These are phyloP conservation scores for Plumapathes pennacea DNA, from an alignment of 92 coral and sea anemone genomes.

Conservation along the genomic window DNA sequence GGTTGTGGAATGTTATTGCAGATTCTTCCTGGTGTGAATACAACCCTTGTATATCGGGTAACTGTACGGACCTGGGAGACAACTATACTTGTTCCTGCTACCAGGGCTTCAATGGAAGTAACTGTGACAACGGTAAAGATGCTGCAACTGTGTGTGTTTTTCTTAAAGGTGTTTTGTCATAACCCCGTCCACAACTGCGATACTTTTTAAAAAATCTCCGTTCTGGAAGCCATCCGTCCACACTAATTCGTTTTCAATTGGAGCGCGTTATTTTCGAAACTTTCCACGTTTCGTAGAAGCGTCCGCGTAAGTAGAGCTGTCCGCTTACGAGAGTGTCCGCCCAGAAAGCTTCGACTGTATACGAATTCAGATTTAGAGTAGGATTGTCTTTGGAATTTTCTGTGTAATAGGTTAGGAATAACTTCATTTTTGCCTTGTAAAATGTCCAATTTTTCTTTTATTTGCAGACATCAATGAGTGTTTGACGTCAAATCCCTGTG, in stretches of 20 bases:
- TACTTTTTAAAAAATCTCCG: not conserved
- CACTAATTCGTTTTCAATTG: no score
- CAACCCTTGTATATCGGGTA: constrained; percentile 75
- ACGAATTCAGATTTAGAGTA: no score
- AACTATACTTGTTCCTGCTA: constrained; percentile 65
- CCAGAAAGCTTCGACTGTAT: no score
- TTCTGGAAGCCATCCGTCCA: no score
- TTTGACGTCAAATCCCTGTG: constrained; percentile 34
- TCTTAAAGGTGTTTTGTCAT: not conserved
- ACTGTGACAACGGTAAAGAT: constrained; percentile 80
- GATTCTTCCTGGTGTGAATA: constrained; percentile 81
- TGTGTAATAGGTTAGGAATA: no score
- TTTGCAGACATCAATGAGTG: constrained; percentile 70
- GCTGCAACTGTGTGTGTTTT: not conserved
- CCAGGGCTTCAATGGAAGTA: constrained; percentile 65
- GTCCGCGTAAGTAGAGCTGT: no score
- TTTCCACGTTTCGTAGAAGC: no score
- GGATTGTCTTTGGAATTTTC: no score
- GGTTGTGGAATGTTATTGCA: constrained; percentile 15
- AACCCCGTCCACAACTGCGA: not conserved
- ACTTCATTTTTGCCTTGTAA: no score
- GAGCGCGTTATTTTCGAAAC: no score
- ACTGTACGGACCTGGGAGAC: constrained; percentile 71
- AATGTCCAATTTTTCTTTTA: not conserved
- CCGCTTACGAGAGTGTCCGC: no score